Conservation (phyloP, 2,113 vertebrate genomes). For the Nannobrachium achirus region DNA sequence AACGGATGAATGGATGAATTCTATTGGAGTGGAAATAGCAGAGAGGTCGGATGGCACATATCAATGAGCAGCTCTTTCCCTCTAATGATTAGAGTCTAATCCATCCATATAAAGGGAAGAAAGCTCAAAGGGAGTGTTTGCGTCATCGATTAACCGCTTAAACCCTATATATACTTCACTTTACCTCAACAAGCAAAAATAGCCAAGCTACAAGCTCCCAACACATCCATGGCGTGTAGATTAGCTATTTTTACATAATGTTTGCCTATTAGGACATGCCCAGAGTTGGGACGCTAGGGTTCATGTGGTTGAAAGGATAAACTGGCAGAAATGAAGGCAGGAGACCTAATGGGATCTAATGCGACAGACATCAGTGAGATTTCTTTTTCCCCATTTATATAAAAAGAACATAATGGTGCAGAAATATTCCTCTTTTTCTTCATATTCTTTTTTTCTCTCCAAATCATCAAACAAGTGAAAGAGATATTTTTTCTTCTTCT, state of each 20-base stretch:
- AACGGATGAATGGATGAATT: conserved; percentile 32
- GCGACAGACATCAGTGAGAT: conserved; percentile 72
- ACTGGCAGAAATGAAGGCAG: conserved; percentile 55
- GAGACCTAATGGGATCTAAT: conserved; percentile 58
- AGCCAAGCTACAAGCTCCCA: too few relatives aligned
- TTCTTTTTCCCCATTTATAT: conserved; percentile 65
- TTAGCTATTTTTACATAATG: too few relatives aligned
- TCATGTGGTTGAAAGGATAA: conserved; percentile 23
- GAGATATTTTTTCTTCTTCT: conserved; percentile 74
- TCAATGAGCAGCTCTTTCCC: conserved; percentile 61
- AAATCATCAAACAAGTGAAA: conserved; percentile 80
- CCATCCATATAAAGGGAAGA: conserved; percentile 5
- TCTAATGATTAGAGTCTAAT: not conserved
- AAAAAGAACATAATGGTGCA: conserved; percentile 81
- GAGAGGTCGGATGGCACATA: conserved; percentile 71
- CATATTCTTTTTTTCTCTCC: conserved; percentile 35
- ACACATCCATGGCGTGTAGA: too few relatives aligned
- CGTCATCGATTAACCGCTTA: conserved; percentile 56
- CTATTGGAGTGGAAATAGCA: conserved; percentile 49
- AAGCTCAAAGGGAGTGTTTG: conserved; percentile 41
- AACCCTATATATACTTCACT: too few relatives aligned
- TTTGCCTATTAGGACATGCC: too few relatives aligned
- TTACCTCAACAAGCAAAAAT: too few relatives aligned
- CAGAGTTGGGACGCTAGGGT: too few relatives aligned
- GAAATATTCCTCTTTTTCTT: conserved; percentile 74